phyloP scores from a whole-genome alignment of 2,888 invertebrate species.

The Marronus borbonicus region DNA sequence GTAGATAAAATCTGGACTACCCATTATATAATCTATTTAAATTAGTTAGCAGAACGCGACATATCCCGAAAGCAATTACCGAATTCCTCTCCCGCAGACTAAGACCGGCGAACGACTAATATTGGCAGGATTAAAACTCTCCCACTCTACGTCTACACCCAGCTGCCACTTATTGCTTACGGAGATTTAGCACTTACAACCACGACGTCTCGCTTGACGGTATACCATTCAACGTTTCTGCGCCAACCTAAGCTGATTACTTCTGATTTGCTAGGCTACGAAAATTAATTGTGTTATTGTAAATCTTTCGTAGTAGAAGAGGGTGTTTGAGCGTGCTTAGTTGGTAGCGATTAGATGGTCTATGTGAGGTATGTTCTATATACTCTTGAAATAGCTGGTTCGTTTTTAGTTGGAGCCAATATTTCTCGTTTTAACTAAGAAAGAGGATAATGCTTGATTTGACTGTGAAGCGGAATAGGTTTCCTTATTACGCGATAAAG shows the following conservation, averaged over 20 bases:
- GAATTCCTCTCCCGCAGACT: background rate
- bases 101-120: background rate
- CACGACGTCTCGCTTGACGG: background rate
- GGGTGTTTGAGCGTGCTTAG: background rate
- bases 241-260: conserved; percentile 15
- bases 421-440: too few relatives aligned
- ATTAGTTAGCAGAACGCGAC: background rate
- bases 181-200: conserved; percentile 13
- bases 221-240: background rate
- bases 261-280: background rate
- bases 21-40: too few relatives aligned
- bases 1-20: too few relatives aligned
- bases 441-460: too few relatives aligned
- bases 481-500: too few relatives aligned
- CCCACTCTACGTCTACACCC: background rate
- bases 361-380: too few relatives aligned
- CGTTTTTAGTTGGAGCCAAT: too few relatives aligned
- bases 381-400: too few relatives aligned
- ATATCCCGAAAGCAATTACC: conserved; percentile 16
- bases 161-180: background rate
- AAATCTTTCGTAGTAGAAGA: conserved; percentile 4
- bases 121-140: conserved; percentile 13
- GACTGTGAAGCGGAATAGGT: too few relatives aligned
- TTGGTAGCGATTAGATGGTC: too few relatives aligned
- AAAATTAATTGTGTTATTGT: conserved; percentile 32